Evolutionary conservation across 2,113 vertebrate genomes (phyloP), one percentile per base, ranked within the genome.

Genomic region (Eira barbara): DNA sequence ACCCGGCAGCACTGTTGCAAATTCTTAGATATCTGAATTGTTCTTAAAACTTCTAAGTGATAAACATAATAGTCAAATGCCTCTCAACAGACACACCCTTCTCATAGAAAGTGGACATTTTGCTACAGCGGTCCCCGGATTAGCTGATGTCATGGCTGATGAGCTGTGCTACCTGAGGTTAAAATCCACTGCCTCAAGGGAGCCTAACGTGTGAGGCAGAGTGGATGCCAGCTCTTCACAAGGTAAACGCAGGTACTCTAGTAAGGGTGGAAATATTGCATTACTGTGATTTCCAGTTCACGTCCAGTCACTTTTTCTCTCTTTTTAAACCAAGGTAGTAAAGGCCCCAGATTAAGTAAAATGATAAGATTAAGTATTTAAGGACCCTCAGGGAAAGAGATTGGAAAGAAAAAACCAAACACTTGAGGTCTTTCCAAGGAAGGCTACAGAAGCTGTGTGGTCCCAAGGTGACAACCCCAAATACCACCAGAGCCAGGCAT

Each of bases 11-110:
- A 63, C 1, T n/a, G 11, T 4, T 74, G 14, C 27, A 63, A 59
- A 80, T 15, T 87, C 96, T 95, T 49, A 94, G 21, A 90, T 94
- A 29, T 96, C 97, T 57, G 92, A 57, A 84, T 39, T 79, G 34
- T 80, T 88, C 52, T 85, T 93, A n/a, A 95, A 91, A 89, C 13
- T 91, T 85, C 57, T 61, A 91, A 83, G 47, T 81, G 63, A 95
- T 45, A 82, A 84, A 59, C 15, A 49, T 45, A 91, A 55, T 89
- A 55, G 80, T 29, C 42, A 90, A 84, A 73, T 36, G 25, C 29
- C 36, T 93, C 29, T 81, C 6, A 88, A 95, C 23, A 82, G 63
- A 81, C 7, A 94, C 4, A 73, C 45, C 42, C n/a, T 79, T 89
- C 57, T 82, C 39, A 85, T 42, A 92, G 86, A 97, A 88, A 52